A percentile compares a stretch with the other conserved stretches of the same genome.
These are phyloP conservation scores for Papilio gigon DNA, from an alignment of 2,888 invertebrate species.

Conservation along the genomic window DNA sequence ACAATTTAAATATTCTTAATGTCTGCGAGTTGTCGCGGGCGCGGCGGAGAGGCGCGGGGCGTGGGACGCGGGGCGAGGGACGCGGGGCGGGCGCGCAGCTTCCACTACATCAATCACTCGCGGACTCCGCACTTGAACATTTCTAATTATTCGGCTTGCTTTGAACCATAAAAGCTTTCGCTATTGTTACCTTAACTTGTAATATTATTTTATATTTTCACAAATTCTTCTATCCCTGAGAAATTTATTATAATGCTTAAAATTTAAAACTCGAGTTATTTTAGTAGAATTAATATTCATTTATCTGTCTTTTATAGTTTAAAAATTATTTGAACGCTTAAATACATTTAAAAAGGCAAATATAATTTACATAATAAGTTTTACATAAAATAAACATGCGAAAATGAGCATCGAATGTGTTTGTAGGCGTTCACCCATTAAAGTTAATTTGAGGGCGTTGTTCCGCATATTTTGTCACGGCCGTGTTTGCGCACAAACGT, in stretches of 20 bases:
- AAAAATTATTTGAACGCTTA: not conserved
- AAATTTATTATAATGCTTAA: no score
- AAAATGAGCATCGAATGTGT: constrained; percentile 16
- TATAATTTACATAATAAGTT: not conserved
- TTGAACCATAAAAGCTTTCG: constrained; percentile 63
- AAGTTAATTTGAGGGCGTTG: constrained; percentile 51
- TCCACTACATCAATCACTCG: constrained; percentile 83
- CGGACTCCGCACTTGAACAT: constrained; percentile 79
- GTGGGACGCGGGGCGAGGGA: constrained; percentile 46
- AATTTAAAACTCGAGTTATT: no score
- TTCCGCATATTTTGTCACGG: constrained; percentile 68
- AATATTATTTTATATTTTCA: constrained; percentile 15
- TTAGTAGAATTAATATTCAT: no score
- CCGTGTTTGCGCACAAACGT: constrained; percentile 72
- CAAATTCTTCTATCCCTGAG: not conserved
- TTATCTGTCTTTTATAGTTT: no score
- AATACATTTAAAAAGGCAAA: not conserved
- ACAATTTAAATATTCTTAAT: constrained; percentile 83
- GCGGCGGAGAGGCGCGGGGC: constrained; percentile 43
- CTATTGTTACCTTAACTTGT: constrained; percentile 52
- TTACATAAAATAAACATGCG: not conserved
- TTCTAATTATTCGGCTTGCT: constrained; percentile 79
- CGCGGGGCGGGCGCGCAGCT: constrained; percentile 57
- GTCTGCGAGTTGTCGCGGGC: constrained; percentile 76
- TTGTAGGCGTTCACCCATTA: constrained; percentile 46